Percentiles rank a stretch among this genome's conserved stretches.
These are phyloP conservation scores for Eleutherodactylus coqui DNA, from an alignment of 2,797 vertebrate species.

Conservation along the genomic window DNA sequence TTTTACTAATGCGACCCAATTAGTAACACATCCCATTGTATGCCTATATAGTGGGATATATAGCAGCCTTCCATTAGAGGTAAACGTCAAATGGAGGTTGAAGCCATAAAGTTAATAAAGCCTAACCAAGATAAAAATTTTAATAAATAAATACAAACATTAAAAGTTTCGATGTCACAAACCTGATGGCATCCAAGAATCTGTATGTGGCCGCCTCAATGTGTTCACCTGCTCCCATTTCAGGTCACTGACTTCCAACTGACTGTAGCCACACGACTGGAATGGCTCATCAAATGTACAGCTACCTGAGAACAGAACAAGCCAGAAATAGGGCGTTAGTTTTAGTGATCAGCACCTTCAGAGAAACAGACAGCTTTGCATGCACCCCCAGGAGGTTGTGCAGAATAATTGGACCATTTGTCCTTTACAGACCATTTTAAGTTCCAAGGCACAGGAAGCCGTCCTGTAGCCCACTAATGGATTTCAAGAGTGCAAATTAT, in stretches of 20 bases:
- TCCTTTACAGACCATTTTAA: not conserved
- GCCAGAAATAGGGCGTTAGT: conserved; percentile 4
- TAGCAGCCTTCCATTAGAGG: too few relatives aligned
- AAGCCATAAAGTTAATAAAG: too few relatives aligned
- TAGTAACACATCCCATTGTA: too few relatives aligned
- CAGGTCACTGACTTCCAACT: conserved; percentile 91
- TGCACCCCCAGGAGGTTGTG: too few relatives aligned
- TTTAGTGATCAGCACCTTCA: not conserved
- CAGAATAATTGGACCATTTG: not conserved
- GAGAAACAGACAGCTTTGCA: not conserved
- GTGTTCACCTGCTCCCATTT: conserved; percentile 94
- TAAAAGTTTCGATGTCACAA: conserved; percentile 63
- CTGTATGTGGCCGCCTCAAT: conserved; percentile 80
- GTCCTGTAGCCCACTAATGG: not conserved
- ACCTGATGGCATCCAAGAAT: conserved; percentile 95
- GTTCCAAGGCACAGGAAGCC: not conserved
- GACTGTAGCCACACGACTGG: conserved; percentile 91
- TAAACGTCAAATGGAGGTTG: too few relatives aligned
- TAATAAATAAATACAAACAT: not conserved
- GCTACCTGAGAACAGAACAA: conserved; percentile 75
- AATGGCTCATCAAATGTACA: conserved; percentile 93
- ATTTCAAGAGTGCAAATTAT: not conserved
- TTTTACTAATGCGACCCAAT: too few relatives aligned
- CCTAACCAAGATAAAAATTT: not conserved
- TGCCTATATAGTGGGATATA: too few relatives aligned